Conservation (phyloP, 2,113 vertebrate genomes). For the Pseudopodoces humilis region DNA sequence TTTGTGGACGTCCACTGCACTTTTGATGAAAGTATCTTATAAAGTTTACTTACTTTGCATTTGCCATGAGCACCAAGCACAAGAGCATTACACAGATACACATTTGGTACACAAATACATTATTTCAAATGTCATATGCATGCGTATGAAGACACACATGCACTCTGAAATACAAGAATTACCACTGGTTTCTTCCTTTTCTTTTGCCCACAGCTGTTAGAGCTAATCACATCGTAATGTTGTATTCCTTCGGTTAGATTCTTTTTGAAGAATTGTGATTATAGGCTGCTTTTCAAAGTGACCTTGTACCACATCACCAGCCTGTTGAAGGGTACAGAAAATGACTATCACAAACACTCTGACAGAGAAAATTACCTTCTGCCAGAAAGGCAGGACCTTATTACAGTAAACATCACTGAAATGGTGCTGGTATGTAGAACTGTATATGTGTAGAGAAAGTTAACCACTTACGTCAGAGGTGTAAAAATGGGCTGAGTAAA, state of each 20-base stretch:
- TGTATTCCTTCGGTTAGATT: not conserved
- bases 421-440: fast-evolving
- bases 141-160: not conserved
- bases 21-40: not conserved
- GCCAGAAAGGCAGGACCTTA: not conserved
- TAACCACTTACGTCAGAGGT: not conserved
- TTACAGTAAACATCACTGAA: not conserved
- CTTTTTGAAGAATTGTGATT: not conserved
- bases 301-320: not conserved
- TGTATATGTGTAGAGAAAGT: not conserved
- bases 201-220: not conserved
- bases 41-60: not conserved
- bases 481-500: not conserved
- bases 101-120: not conserved
- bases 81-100: not conserved
- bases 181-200: not conserved
- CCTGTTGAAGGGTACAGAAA: not conserved
- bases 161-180: not conserved
- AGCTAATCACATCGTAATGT: not conserved
- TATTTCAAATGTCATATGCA: not conserved
- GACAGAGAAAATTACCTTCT: not conserved
- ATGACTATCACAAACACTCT: not conserved
- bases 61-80: not conserved
- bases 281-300: not conserved
- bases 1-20: not conserved